A percentile compares a stretch with the other conserved stretches of the same genome.
Conservation (phyloP, 2,888 invertebrate species). For the Gandaritis pyraliata region DNA sequence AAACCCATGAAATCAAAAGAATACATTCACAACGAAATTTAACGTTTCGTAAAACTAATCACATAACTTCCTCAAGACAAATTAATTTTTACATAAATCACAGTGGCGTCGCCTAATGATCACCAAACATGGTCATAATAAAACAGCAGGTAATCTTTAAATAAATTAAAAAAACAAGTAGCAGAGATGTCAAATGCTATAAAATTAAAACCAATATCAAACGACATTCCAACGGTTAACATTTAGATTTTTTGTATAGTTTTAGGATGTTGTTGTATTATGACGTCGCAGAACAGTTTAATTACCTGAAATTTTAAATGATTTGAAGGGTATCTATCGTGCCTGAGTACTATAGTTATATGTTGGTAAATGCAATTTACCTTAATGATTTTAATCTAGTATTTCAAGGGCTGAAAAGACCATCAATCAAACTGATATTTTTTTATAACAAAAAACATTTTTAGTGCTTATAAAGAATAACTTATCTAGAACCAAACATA, state of each 20-base stretch:
- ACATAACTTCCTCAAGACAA: neutral
- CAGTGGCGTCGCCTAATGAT: conserved; percentile 5
- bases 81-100: conserved; percentile 7
- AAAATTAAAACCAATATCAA: neutral
- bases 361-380: too few relatives aligned
- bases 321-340: too few relatives aligned
- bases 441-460: too few relatives aligned
- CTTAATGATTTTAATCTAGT: too few relatives aligned
- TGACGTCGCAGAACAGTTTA: too few relatives aligned
- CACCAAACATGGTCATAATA: conserved; percentile 8
- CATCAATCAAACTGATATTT: too few relatives aligned
- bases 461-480: too few relatives aligned
- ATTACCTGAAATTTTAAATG: too few relatives aligned
- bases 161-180: conserved; percentile 11
- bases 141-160: conserved; percentile 3
- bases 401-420: too few relatives aligned
- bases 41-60: neutral
- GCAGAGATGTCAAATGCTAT: neutral
- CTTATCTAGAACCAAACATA: too few relatives aligned
- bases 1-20: neutral
- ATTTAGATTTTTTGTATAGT: neutral
- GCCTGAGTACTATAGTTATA: too few relatives aligned
- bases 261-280: too few relatives aligned
- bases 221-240: neutral
- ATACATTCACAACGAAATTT: neutral